phyloP scores from a whole-genome alignment of 1,140 invertebrate species.

The Micrasema minimum region DNA sequence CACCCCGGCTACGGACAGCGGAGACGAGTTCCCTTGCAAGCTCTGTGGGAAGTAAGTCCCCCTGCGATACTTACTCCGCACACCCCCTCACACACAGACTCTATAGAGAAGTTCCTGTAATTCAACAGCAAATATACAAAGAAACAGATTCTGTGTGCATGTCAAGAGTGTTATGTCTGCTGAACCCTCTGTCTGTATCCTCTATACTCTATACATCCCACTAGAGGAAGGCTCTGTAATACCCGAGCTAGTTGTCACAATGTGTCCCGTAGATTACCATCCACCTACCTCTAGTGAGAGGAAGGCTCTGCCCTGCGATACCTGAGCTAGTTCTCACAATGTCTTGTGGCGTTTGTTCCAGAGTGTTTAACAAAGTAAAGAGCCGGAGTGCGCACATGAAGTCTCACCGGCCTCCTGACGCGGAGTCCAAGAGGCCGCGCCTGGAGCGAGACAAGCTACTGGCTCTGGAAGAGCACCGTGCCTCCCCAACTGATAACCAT shows the following conservation, averaged over 20 bases:
- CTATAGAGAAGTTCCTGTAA: too few species aligned
- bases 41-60: slow-evolving; percentile 96
- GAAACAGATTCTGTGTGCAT: too few species aligned
- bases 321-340: slow-evolving; percentile 14
- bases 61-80: neutral
- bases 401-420: slow-evolving; percentile 87
- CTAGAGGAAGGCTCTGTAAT: too few species aligned
- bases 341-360: slow-evolving; percentile 68
- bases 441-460: slow-evolving; percentile 66
- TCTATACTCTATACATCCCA: too few species aligned
- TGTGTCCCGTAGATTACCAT: too few species aligned
- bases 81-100: neutral
- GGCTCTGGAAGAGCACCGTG: slow-evolving; percentile 61
- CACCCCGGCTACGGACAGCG: slow-evolving; percentile 61
- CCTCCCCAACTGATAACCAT: slow-evolving; percentile 59
- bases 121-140: too few species aligned
- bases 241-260: too few species aligned
- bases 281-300: too few species aligned
- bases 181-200: too few species aligned
- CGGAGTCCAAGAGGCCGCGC: slow-evolving; percentile 69
- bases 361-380: slow-evolving; percentile 97
- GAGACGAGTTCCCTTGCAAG: slow-evolving; percentile 88
- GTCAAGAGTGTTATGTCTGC: too few species aligned
- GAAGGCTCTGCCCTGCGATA: too few species aligned
- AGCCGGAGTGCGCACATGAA: slow-evolving; percentile 99